Evolutionary conservation across 2,113 vertebrate species (phyloP), one percentile per base, ranked within the genome.

Genomic region (Centropus unirufus): DNA sequence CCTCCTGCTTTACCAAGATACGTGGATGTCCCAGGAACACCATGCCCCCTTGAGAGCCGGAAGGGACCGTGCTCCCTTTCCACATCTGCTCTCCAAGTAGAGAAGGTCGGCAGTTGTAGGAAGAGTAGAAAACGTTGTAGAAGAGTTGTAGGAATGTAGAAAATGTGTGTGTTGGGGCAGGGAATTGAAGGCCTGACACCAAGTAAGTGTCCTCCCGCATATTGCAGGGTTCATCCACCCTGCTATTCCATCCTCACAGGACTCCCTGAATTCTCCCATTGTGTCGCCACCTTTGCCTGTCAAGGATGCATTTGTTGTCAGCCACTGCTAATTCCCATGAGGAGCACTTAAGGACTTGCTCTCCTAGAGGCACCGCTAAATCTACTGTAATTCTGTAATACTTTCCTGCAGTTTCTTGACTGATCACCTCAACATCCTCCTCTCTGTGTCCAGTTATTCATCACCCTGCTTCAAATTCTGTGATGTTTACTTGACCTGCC

Each of bases 81-180:
- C 42, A 64, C 15, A 40, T 49, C 40, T 72, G 39, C 40, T 21
- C 27, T 44, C n/a, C 11, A 40, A 42, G 16, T 19, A 36, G 36
- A 36, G 36, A 36, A 36, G 36, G 36, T n/a, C n/a, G n/a, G n/a
- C n/a, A 36, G 36, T 36, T 36, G 36, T 36, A 36, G 36, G 36
- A 36, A 26, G 0, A n/a, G 1, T 32, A 39, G 44, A 18, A 66
- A 26, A 46, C 36, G 16, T 0, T n/a, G n/a, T n/a, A n/a, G n/a
- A n/a, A n/a, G 36, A 36, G 36, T 36, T 36, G 36, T 36, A 36
- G 36, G 36, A 36, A 26, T 0, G 1, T 32, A 39, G 44, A 18
- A 66, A 26, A 46, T 44, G 16, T 0, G 3, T 27, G 12, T 8
- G n/a, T 34, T 12, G 11, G n/a, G 11, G 29, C 34, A 72, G 34